Conservation (phyloP, 53 echinoderm and acorn worm species). For the Mesocentrotus franciscanus region DNA sequence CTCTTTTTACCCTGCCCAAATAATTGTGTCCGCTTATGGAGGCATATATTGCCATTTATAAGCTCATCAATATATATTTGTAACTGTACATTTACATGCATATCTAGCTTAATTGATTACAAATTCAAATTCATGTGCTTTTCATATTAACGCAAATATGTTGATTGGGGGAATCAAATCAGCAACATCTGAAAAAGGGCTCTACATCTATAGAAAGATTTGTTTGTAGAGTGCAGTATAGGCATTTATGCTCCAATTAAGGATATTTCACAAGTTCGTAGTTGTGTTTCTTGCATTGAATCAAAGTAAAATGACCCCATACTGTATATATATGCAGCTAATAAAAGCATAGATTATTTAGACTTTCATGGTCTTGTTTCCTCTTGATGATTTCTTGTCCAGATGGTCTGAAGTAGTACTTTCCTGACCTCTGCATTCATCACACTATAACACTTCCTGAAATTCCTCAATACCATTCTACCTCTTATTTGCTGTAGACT, state of each 20-base stretch:
- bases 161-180: neutral
- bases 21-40: too few relatives aligned
- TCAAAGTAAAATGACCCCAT: constrained; percentile 61
- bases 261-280: neutral
- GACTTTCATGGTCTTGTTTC: constrained; percentile 52
- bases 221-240: too few relatives aligned
- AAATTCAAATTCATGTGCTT: too few relatives aligned
- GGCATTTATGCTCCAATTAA: neutral
- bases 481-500: neutral
- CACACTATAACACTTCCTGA: constrained; percentile 50
- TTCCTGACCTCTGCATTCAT: constrained; percentile 39
- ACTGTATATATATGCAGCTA: neutral
- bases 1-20: too few relatives aligned
- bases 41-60: too few relatives aligned
- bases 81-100: too few relatives aligned
- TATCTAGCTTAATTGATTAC: too few relatives aligned
- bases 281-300: neutral
- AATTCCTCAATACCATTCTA: constrained; percentile 4
- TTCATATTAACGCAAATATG: neutral
- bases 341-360: constrained; percentile 34
- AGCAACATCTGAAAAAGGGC: neutral
- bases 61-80: too few relatives aligned
- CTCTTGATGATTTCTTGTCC: constrained; percentile 55
- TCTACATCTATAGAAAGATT: neutral
- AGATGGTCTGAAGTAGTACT: constrained; percentile 47